phyloP scores from a whole-genome alignment of 2,113 vertebrate genomes.

The Ovibos moschatus region DNA sequence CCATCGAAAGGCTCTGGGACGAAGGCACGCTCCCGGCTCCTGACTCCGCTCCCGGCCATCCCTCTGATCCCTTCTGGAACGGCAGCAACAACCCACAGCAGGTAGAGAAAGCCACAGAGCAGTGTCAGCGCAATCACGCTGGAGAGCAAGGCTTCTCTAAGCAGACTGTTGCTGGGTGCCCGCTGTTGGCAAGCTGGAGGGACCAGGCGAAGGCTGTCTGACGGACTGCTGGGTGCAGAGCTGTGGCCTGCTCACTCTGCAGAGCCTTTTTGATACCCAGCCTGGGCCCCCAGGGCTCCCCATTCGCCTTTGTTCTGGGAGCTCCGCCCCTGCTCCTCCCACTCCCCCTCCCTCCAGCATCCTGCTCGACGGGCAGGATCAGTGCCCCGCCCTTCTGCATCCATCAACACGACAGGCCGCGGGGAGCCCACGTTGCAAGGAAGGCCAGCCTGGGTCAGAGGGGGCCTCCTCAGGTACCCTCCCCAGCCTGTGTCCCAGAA shows the following conservation, averaged over 20 bases:
- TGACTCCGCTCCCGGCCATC: slow-evolving; percentile 47
- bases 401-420: neutral
- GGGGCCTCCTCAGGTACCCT: neutral
- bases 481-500: slow-evolving; percentile 18
- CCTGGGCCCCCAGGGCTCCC: slow-evolving; percentile 49
- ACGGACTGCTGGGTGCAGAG: neutral
- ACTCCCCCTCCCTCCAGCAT: slow-evolving; percentile 55
- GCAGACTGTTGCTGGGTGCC: neutral
- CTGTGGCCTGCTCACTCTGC: neutral
- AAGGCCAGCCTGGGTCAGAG: neutral
- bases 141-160: neutral
- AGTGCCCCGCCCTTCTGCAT: slow-evolving; percentile 60
- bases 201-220: accelerated
- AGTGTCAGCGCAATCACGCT: slow-evolving; percentile 58
- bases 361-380: slow-evolving; percentile 58
- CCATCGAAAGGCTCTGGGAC: slow-evolving; percentile 53
- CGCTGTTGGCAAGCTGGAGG: neutral
- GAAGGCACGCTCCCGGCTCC: slow-evolving; percentile 25
- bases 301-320: slow-evolving; percentile 67
- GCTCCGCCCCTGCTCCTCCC: slow-evolving; percentile 37
- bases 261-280: slow-evolving; percentile 68
- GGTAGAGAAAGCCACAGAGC: slow-evolving; percentile 51
- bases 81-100: slow-evolving; percentile 36
- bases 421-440: slow-evolving; percentile 6
- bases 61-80: slow-evolving; percentile 18